Evolutionary conservation across 2,113 vertebrate species (phyloP), one percentile per base, ranked within the genome.

Genomic region (Rhinogobius similis): DNA sequence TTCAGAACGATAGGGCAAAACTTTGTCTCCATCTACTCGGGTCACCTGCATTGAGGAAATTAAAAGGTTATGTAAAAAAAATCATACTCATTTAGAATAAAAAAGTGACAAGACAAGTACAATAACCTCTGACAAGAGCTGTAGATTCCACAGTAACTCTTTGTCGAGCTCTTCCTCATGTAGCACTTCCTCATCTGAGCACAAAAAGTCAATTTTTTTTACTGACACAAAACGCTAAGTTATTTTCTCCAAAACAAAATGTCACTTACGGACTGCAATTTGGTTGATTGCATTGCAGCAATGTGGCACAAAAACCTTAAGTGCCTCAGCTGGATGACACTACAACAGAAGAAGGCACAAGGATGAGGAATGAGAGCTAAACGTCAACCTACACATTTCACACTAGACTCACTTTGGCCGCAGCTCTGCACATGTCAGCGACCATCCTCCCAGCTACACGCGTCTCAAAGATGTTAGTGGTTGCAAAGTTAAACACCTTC

Each of bases 401-500:
- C 11, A 43, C 50, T 13, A 32, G 36, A 70, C 62, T 88, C 48
- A 98, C 97, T 91, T 99, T 99, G 53, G 97, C 89, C 72, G 97
- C 94, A 79, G 97, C 98, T 85, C 97, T 95, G 92, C 98, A 99
- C 96, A 99, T 98, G 79, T 99, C 96, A 0, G 97, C 95, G 69
- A 98, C 97, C 98, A 99, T 99, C 67, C 96, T 95, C 44, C 98
- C 98, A 59, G 98, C 91, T 38, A 99, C 96, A 85, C 96, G 95
- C 0, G 98, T 99, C 93, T 99, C 98, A 92, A 99, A 99, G 90
- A 99, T 98, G 87, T 99, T 98, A 46, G 96, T 98, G 73, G 97
- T 87, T 56, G 97, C 96, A 90, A 98, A 99, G 89, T 95, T 99
- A 77, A 96, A 99, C 70, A 99, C 96, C 78, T 99, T 99, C 82